Base-by-base conservation (phyloP, 92 coral and sea anemone genomes). In the Palythoa heliodiscus region DNA sequence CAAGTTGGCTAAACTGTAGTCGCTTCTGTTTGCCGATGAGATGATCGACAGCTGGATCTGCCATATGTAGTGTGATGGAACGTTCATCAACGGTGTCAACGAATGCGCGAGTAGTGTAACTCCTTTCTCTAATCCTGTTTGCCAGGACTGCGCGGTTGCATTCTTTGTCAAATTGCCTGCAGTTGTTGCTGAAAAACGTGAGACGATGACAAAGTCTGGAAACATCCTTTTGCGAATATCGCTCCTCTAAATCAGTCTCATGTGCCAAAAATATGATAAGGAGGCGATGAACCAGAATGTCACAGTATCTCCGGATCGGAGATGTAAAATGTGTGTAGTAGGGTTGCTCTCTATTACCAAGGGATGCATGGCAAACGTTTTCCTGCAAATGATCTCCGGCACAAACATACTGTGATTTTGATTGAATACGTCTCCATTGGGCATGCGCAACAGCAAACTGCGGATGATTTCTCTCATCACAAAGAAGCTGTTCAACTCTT, bases 301-400 rank as follows among this genome's bases (percentile, higher is more conserved):
- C 98, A 12, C 93, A 88, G 71, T 96, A 96, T 23, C 98, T 95
- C 50, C 98, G 89, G 83, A 94, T 96, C 22, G 98, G 98, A 29
- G 98, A 96, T 29, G 98, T 96, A 60, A 96, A 96, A 25, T 89
- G 93, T 17, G 93, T 90, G 73, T 96, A 96, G 9, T 87, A 38
- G 7, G 88, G 83, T 16, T 77, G 74, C 8, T 85, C 88, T 73
- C 73, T 20, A 43, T 55, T 73, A 24, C 73, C 82, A 22, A 61
- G 83, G 19, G 88, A 70, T 29, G 84, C 74, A 48, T 72, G 84
- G 19, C 37, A 37, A 11, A 74, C n/a, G 24, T 84, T 52, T 23
- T 84, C 85, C 23, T 47, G 67, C 4, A 40, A 29, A 3, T 22
- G 61, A 24, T 89, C 89, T 38, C 75, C 90, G 3, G 87, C 60